Evolutionary conservation across 1,140 invertebrate species (phyloP).

Genomic region (Camponotus vicinus): DNA sequence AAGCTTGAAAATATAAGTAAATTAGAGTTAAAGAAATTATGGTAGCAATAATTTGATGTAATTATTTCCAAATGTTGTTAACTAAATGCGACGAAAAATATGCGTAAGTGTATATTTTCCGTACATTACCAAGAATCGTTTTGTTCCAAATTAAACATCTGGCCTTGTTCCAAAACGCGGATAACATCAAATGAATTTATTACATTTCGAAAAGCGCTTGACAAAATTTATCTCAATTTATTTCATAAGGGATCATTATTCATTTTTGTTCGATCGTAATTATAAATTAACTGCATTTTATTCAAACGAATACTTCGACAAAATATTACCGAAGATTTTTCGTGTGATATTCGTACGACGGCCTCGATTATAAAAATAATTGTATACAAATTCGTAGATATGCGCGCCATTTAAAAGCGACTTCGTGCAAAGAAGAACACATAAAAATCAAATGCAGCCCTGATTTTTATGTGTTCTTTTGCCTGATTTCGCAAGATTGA

Average conservation of each 20-base stretch:
- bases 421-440: slow-evolving; percentile 39
- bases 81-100: slow-evolving; percentile 14
- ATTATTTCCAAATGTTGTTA: neutral
- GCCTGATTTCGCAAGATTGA: slow-evolving; percentile 35
- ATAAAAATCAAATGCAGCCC: slow-evolving; percentile 65
- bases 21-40: neutral
- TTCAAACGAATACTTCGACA: neutral
- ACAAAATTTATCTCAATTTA: slow-evolving; percentile 20
- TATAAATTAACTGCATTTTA: slow-evolving; percentile 50
- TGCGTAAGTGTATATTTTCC: slow-evolving; percentile 22
- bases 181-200: slow-evolving; percentile 41
- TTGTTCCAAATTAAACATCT: slow-evolving; percentile 46
- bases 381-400: slow-evolving; percentile 42
- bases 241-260: neutral
- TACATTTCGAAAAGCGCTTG: neutral
- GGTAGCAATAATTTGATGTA: neutral
- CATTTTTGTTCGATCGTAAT: slow-evolving; percentile 14
- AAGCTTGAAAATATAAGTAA: neutral
- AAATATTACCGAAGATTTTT: slow-evolving; percentile 48
- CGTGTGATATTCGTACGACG: slow-evolving; percentile 48
- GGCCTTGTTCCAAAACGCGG: slow-evolving; percentile 31
- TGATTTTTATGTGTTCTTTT: slow-evolving; percentile 10
- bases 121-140: slow-evolving; percentile 15
- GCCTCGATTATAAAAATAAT: slow-evolving; percentile 76
- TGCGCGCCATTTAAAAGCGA: neutral